These are phyloP conservation scores for Boulengeromyrus knoepffleri DNA, from an alignment of 2,113 vertebrate genomes.

Conservation along the genomic window DNA sequence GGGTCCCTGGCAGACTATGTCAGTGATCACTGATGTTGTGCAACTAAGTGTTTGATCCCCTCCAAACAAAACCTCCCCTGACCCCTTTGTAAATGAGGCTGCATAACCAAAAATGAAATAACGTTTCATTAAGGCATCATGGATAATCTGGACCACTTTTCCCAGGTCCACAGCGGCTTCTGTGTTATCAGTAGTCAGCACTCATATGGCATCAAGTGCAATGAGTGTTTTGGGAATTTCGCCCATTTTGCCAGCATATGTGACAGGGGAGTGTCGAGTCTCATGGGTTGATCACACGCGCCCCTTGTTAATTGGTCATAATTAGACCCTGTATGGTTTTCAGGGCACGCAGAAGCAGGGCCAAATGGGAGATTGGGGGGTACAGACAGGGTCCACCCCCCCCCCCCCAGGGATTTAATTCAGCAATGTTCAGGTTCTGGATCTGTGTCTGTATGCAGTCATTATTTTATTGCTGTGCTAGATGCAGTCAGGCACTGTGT, in stretches of 20 bases:
- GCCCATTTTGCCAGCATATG: background rate
- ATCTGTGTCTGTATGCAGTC: background rate
- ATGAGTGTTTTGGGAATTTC: background rate
- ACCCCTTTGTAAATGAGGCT: background rate
- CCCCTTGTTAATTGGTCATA: background rate
- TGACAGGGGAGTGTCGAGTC: background rate
- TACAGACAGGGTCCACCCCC: background rate
- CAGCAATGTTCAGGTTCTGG: background rate
- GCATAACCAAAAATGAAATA: background rate
- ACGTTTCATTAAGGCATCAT: background rate
- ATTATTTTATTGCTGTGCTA: background rate
- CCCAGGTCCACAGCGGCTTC: background rate
- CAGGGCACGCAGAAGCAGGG: background rate
- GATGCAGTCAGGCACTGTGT: background rate
- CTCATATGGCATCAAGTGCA: background rate
- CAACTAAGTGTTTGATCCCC: background rate
- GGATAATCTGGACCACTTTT: background rate
- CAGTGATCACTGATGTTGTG: background rate
- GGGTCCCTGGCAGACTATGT: background rate
- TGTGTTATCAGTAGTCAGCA: background rate
- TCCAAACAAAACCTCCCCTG: background rate
- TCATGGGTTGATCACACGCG: background rate
- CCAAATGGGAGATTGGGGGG: background rate
- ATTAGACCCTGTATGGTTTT: background rate
- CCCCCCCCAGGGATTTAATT: background rate